phyloP scores from a whole-genome alignment of 2,888 invertebrate genomes.

The Operophtera brumata region DNA sequence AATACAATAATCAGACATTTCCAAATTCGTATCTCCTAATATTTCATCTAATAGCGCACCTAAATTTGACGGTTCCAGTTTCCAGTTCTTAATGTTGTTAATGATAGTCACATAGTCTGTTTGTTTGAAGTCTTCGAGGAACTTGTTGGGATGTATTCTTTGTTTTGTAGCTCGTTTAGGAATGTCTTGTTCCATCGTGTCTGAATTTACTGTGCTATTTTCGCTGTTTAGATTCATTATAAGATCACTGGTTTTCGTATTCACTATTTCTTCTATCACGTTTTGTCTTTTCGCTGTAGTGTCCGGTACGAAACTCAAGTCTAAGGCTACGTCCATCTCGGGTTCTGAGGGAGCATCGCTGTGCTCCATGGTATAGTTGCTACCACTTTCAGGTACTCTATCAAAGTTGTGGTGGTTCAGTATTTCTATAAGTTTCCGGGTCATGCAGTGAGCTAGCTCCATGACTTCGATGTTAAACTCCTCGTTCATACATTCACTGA shows the following conservation, averaged over 20 bases:
- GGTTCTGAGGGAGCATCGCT: conserved; percentile 1
- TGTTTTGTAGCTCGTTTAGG: conserved; percentile 9
- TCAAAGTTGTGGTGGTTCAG: conserved; percentile 72
- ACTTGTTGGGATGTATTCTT: conserved; percentile 38
- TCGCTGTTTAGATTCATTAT: conserved; percentile 76
- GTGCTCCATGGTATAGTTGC: neutral
- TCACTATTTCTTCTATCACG: conserved; percentile 81
- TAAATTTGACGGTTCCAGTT: conserved; percentile 72
- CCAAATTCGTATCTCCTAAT: conserved; percentile 15
- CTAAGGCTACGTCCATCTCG: conserved; percentile 9
- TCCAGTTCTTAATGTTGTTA: conserved; percentile 79
- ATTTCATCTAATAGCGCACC: conserved; percentile 34
- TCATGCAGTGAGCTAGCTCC: conserved; percentile 77
- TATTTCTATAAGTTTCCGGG: conserved; percentile 67
- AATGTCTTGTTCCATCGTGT: conserved; percentile 15
- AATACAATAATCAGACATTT: conserved; percentile 8
- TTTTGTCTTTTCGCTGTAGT: conserved; percentile 25
- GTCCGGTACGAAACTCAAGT: conserved; percentile 15
- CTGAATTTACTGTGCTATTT: conserved; percentile 15
- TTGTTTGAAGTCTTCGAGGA: conserved; percentile 45
- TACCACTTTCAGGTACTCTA: conserved; percentile 7
- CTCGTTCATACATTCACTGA: conserved; percentile 82
- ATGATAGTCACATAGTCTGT: conserved; percentile 78
- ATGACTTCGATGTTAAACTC: conserved; percentile 84
- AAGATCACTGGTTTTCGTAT: conserved; percentile 76